Base-by-base conservation (phyloP, 2,797 vertebrate species). In the Fistularia commersonii region DNA sequence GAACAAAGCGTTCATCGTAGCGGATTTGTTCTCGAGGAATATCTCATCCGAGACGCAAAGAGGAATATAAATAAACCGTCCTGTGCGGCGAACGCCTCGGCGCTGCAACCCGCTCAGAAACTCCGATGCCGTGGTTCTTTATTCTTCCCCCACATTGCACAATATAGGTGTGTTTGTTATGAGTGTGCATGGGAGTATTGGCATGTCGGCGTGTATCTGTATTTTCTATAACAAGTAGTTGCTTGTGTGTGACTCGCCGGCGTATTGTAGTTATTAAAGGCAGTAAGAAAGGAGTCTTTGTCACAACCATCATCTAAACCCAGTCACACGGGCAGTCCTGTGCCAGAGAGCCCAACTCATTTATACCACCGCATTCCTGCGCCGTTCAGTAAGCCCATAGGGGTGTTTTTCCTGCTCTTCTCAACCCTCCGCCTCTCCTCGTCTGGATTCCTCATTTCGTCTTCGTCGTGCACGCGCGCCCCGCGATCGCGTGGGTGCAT, bases 251-350 rank as follows among this genome's bases (percentile, higher is more conserved):
- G 42, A 67, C 77, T 83, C 69, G 13, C 11, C 45, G 36, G 61
- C 50, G 66, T 59, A 77, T 74, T 70, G 87, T 85, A 81, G 79
- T 86, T 81, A 84, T 89, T 87, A 88, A 86, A 80, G 63, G 78
- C 69, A 64, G 35, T 84, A 90, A 93, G 92, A 92, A 94, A 91
- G 90, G 77, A 79, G 84, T 85, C 88, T 92, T 93, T 92, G 91
- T 92, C 89, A 70, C n/a, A 47, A 66, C 76, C 65, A 66, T 79
- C 81, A 81, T 83, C 83, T 86, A 82, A 77, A 88, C 78, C 88
- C 72, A 79, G 87, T 92, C 90, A 90, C 89, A 89, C 84, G 80
- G 86, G 76, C 82, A 80, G 86, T 85, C 76, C 79, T 84, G 88
- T 88, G 81, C 90, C 87, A 88, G 86, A 86, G 88, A 90, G 79